Base-by-base conservation (phyloP, 2,888 invertebrate species). In the Ectropis crepuscularia region DNA sequence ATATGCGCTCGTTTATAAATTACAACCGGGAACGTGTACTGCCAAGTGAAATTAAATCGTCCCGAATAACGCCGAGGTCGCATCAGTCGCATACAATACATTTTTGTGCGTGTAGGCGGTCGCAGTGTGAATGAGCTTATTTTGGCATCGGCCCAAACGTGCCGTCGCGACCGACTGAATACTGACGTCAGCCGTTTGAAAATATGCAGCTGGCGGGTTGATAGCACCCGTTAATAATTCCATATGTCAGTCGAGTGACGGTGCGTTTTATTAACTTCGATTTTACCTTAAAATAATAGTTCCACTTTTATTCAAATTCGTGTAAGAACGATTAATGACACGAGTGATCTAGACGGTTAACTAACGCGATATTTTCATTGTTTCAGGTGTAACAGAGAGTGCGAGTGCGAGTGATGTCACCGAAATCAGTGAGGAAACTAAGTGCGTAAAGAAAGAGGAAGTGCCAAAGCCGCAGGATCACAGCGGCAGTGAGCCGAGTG, bases 81-180 rank as follows among this genome's bases (percentile, higher is more conserved):
- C 60, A 65, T 68, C 65, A 59, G 61, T 64, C 66, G 57, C 65
- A 69, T 72, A 68, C 69, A 68, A 69, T 63, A 85, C 80, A 82
- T 85, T 87, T 85, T 80, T 82, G 77, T 74, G 70, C 74, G 77
- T 67, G 68, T 72, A 75, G 70, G 86, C 87, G 84, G 86, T 83
- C 75, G 82, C 79, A 77, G 87, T 88, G 89, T 91, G 91, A 92
- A 92, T 92, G 90, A 85, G 87, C 84, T 83, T 80, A 81, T 78
- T 77, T 86, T 90, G 91, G 90, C 90, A 71, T 74, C 74, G 71
- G 72, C 84, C 90, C 90, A 91, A 89, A 85, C 83, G 85, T 86
- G 85, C 79, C 77, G 81, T 79, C 77, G 76, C 74, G 69, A 68
- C 75, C 62, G 69, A 69, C 72, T 64, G 71, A 65, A 72, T 67